A percentile compares a stretch with the other conserved stretches of the same genome.
These are phyloP conservation scores for Xenopus petersii DNA, from an alignment of 2,797 vertebrate genomes.

Conservation along the genomic window DNA sequence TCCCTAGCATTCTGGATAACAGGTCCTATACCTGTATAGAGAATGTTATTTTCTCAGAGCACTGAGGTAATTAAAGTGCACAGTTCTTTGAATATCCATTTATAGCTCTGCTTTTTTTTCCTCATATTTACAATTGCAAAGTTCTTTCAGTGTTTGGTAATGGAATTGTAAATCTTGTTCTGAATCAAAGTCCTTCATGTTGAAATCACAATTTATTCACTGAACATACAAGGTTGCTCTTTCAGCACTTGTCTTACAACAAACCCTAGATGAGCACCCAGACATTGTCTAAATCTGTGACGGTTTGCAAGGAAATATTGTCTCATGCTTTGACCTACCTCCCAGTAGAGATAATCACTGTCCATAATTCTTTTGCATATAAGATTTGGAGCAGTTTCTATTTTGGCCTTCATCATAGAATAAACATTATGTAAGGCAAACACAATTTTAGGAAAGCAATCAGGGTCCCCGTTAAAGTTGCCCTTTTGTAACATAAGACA, in stretches of 20 bases:
- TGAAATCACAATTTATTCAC: conserved; percentile 33
- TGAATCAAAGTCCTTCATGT: conserved; percentile 26
- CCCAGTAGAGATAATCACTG: conserved; percentile 6
- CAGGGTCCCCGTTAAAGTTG: background rate
- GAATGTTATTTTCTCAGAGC: too few species aligned
- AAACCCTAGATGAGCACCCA: conserved; percentile 28
- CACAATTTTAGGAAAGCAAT: background rate
- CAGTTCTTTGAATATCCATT: background rate
- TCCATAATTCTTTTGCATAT: conserved; percentile 20
- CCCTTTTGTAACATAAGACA: background rate
- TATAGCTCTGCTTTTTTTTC: background rate
- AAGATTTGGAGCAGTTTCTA: conserved; percentile 5
- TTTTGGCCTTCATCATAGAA: conserved; percentile 1
- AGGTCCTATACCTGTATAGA: too few species aligned
- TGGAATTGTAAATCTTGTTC: conserved; percentile 33
- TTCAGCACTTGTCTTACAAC: conserved; percentile 31
- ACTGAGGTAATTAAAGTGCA: too few species aligned
- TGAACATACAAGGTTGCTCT: conserved; percentile 33
- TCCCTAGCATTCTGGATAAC: too few species aligned
- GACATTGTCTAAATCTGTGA: conserved; percentile 11
- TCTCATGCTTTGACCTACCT: conserved; percentile 22
- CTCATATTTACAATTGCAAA: conserved; percentile 1
- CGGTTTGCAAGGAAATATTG: conserved; percentile 33
- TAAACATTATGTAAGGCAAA: conserved; percentile 19
- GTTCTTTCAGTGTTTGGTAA: conserved; percentile 37